Evolutionary conservation across 2,797 vertebrate species (phyloP).

Genomic region (Ispidina picta): DNA sequence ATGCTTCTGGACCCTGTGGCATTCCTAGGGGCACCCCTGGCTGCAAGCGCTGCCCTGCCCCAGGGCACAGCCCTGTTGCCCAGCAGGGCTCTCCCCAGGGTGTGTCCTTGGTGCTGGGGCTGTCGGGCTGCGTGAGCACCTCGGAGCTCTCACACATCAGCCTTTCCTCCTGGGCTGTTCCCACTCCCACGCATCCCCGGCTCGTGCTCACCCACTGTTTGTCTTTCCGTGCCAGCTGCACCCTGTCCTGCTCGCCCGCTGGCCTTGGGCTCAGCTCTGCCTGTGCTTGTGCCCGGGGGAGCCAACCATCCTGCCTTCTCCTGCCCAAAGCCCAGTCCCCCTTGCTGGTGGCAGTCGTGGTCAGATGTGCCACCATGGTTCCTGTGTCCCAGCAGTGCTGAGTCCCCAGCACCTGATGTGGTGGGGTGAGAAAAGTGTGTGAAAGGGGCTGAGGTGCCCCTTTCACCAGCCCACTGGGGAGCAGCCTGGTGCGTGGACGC

Average conservation of each 20-base stretch:
- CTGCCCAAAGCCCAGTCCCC: not conserved
- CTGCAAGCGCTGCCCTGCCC: not conserved
- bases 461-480: not conserved
- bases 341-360: too few relatives aligned
- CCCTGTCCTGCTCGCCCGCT: fast-evolving
- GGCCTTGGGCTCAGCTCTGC: not conserved
- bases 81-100: fast-evolving
- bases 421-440: not conserved
- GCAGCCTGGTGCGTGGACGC: not conserved
- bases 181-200: fast-evolving
- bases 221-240: not conserved
- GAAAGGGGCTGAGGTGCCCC: not conserved
- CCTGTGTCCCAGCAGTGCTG: not conserved
- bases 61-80: fast-evolving
- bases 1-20: fast-evolving
- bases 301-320: not conserved
- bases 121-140: not conserved
- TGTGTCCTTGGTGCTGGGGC: not conserved
- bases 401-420: not conserved
- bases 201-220: not conserved
- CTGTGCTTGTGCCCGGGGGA: not conserved
- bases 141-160: not conserved
- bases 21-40: not conserved
- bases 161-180: not conserved
- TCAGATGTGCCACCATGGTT: not conserved